These are phyloP conservation scores for Dendrolimus houi DNA, from an alignment of 2,888 invertebrate genomes.

Conservation along the genomic window DNA sequence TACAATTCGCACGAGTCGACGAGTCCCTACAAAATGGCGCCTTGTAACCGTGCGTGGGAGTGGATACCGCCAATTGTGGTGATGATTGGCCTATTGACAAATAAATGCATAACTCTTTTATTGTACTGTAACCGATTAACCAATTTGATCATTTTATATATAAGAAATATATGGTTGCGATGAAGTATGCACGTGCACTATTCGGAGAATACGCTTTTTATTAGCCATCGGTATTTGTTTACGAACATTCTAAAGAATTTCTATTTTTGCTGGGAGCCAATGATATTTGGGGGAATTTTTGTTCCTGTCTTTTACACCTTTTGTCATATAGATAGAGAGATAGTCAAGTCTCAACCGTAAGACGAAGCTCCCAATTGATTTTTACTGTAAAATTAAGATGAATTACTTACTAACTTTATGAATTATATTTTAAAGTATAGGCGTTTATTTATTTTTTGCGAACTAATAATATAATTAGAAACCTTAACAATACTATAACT, in stretches of 20 bases:
- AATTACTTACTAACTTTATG: too few species aligned
- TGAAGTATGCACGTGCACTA: not conserved
- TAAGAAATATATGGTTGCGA: not conserved
- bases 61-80: constrained; percentile 36
- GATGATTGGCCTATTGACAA: constrained; percentile 35
- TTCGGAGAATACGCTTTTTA: not conserved
- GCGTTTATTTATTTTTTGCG: too few species aligned
- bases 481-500: too few species aligned
- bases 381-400: too few species aligned
- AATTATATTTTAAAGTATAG: too few species aligned
- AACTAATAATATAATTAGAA: too few species aligned
- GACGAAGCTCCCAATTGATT: too few species aligned
- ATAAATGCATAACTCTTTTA: not conserved
- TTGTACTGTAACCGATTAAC: too few species aligned
- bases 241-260: not conserved
- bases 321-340: too few species aligned
- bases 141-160: not conserved
- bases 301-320: too few species aligned
- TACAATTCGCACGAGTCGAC: constrained; percentile 86
- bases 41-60: constrained; percentile 84
- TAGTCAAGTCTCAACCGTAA: too few species aligned
- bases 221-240: not conserved
- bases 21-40: constrained; percentile 94
- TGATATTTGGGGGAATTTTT: too few species aligned
- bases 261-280: not conserved